phyloP scores from a whole-genome alignment of 2,797 vertebrate genomes.

The Acipenser ruthenus region DNA sequence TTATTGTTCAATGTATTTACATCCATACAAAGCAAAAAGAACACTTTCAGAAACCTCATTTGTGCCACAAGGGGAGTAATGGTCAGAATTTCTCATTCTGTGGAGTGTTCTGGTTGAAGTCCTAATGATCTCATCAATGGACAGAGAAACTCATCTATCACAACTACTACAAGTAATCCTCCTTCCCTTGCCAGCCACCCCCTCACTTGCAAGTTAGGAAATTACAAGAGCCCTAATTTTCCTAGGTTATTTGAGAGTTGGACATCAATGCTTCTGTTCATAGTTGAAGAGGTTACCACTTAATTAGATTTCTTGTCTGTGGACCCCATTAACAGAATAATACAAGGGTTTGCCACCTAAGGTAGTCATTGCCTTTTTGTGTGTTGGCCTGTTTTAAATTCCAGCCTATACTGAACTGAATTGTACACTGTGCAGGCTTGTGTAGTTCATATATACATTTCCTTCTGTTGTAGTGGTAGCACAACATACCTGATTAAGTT shows the following conservation, averaged over 20 bases:
- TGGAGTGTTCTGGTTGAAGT: neutral
- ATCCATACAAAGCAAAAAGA: neutral
- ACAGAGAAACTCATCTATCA: constrained; percentile 3
- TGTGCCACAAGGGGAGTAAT: neutral
- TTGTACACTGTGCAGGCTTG: too few species aligned
- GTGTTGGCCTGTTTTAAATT: too few species aligned
- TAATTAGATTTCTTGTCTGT: too few species aligned
- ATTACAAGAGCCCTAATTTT: constrained; percentile 1
- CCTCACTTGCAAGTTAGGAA: neutral
- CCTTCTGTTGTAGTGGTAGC: too few species aligned
- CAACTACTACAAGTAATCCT: constrained; percentile 3
- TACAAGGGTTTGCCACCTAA: too few species aligned
- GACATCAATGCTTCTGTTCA: neutral
- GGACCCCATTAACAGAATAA: too few species aligned
- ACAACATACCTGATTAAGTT: too few species aligned
- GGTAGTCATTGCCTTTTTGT: too few species aligned
- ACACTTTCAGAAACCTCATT: neutral
- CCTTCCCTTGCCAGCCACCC: neutral
- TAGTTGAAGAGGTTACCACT: too few species aligned
- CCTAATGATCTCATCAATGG: constrained; percentile 6
- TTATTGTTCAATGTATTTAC: neutral
- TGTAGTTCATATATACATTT: too few species aligned
- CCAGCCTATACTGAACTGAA: too few species aligned
- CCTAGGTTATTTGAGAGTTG: neutral
- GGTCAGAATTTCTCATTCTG: neutral